Evolutionary conservation across 1,140 invertebrate genomes (phyloP).

Genomic region (Ganaspis sp.): DNA sequence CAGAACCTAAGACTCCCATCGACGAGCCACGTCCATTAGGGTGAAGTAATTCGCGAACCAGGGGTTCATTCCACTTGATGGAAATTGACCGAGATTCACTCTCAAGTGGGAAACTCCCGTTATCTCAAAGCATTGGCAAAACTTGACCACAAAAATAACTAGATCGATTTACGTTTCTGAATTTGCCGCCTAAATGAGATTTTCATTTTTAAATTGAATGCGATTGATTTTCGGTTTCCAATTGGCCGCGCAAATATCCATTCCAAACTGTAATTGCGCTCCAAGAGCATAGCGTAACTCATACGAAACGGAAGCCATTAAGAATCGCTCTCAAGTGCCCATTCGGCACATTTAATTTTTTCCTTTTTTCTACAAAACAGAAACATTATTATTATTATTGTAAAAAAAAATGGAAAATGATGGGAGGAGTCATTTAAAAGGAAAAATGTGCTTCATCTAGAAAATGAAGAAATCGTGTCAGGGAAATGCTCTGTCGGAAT

Average conservation of each 20-base stretch:
- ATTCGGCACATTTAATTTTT: neutral
- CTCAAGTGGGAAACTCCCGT: neutral
- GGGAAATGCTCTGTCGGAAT: neutral
- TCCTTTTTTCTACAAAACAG: neutral
- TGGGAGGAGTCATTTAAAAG: too few species aligned
- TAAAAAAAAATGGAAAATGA: too few species aligned
- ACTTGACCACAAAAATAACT: neutral
- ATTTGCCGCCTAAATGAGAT: conserved; percentile 15
- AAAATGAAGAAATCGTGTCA: neutral
- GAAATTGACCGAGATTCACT: neutral
- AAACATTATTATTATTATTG: too few species aligned
- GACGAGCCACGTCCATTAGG: neutral
- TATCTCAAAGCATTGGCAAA: neutral
- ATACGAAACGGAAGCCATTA: conserved; percentile 24
- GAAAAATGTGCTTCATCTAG: neutral
- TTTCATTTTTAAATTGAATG: conserved; percentile 3
- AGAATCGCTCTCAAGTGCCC: neutral
- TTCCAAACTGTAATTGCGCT: conserved; percentile 17
- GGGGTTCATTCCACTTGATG: conserved; percentile 20
- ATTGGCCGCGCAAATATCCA: neutral
- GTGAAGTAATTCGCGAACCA: conserved; percentile 18
- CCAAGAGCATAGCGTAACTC: neutral
- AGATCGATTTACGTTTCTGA: conserved; percentile 9
- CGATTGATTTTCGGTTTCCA: conserved; percentile 9
- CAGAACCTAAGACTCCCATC: conserved; percentile 9